Percentiles rank a stretch among this genome's conserved stretches.
Evolutionary conservation across 2,888 invertebrate genomes (phyloP).

Genomic region (Stenurella melanura): DNA sequence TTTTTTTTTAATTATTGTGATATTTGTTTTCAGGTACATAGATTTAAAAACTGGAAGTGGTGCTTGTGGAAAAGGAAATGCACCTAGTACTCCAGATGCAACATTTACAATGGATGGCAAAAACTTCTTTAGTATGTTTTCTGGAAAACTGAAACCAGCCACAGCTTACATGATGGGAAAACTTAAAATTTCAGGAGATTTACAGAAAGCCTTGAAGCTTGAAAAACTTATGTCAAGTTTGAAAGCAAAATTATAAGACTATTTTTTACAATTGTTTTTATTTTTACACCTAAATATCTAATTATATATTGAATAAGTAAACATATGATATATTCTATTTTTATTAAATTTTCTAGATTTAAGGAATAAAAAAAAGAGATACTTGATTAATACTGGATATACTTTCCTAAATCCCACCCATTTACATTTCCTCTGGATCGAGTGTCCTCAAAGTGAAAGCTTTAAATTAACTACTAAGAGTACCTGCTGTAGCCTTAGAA

Average conservation of each 20-base stretch:
- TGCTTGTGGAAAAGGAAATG: constrained; percentile 85
- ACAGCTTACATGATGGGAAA: constrained; percentile 97
- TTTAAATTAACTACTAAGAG: too few species aligned
- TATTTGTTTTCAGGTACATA: constrained; percentile 77
- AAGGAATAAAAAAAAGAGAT: too few species aligned
- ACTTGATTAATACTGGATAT: too few species aligned
- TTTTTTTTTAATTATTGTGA: too few species aligned
- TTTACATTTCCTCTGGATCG: too few species aligned
- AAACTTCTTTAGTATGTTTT: constrained; percentile 88
- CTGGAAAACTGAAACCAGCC: constrained; percentile 92
- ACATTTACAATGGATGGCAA: constrained; percentile 88
- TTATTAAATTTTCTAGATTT: too few species aligned
- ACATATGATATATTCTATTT: not conserved
- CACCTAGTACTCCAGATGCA: constrained; percentile 84
- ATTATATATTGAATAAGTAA: not conserved
- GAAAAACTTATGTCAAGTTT: constrained; percentile 91
- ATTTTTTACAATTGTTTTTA: not conserved
- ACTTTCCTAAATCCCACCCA: too few species aligned
- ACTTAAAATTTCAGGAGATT: constrained; percentile 92
- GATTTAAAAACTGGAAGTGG: constrained; percentile 93
- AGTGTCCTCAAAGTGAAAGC: too few species aligned
- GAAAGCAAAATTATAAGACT: constrained; percentile 77
- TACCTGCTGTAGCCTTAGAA: too few species aligned
- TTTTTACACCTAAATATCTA: not conserved
- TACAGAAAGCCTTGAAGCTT: constrained; percentile 95